phyloP scores from a whole-genome alignment of 2,797 vertebrate species.

The Lates japonicus region DNA sequence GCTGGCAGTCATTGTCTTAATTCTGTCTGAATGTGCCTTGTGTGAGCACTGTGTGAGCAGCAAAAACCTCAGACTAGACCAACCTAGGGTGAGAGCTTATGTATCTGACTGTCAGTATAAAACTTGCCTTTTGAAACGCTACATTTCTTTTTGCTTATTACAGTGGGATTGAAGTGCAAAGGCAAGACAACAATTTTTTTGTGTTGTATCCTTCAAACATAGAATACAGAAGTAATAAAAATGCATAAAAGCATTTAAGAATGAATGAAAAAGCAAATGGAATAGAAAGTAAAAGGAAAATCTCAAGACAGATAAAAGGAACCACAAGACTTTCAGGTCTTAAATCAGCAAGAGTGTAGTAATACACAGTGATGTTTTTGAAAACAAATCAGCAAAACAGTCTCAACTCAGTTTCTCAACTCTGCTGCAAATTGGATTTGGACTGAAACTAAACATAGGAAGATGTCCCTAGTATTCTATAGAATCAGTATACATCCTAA shows the following conservation, averaged over 20 bases:
- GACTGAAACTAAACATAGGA: background rate
- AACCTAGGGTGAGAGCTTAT: background rate
- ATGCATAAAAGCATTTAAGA: background rate
- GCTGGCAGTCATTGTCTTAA: constrained; percentile 1
- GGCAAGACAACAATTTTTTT: background rate
- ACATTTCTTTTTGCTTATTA: background rate
- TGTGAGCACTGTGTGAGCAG: background rate
- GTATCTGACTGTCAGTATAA: constrained; percentile 2
- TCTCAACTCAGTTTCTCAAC: background rate
- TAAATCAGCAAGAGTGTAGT: background rate
- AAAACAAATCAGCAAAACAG: background rate
- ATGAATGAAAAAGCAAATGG: background rate
- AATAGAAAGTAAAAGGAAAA: background rate
- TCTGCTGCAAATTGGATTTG: background rate
- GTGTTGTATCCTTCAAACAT: background rate
- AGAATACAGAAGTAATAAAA: background rate
- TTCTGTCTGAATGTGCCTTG: background rate
- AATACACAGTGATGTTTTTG: background rate
- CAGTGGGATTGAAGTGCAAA: background rate
- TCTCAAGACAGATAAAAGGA: background rate
- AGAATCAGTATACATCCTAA: background rate
- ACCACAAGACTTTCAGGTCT: background rate
- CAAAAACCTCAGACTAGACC: background rate
- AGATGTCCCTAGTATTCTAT: background rate
- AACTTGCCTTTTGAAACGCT: background rate